These are phyloP conservation scores for Dasyprocta punctata DNA, from an alignment of 2,113 vertebrate genomes.

Conservation along the genomic window DNA sequence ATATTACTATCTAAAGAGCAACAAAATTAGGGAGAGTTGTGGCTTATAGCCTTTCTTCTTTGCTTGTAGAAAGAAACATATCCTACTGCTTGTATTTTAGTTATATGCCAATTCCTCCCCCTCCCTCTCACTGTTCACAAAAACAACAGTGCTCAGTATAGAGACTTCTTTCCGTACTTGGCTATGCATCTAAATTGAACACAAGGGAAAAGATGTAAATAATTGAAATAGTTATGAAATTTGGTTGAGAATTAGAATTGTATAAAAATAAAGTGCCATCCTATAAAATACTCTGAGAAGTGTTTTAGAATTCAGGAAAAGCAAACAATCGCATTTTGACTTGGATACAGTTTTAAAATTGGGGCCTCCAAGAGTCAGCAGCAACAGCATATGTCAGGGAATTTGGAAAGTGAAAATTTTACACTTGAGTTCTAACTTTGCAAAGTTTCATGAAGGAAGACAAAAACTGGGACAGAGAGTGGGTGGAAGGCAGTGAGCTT, in stretches of 20 bases:
- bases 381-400: neutral
- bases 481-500: neutral
- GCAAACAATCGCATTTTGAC: neutral
- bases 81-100: neutral
- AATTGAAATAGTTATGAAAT: conserved; percentile 25
- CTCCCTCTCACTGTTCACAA: neutral
- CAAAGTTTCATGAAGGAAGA: conserved; percentile 13
- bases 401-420: neutral
- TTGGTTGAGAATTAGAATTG: neutral
- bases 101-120: neutral
- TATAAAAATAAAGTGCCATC: conserved; percentile 45
- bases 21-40: neutral
- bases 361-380: neutral
- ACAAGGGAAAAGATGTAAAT: conserved; percentile 33
- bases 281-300: conserved; percentile 37
- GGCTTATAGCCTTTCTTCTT: neutral
- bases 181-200: neutral
- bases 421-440: neutral
- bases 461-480: neutral
- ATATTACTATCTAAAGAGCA: neutral
- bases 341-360: neutral
- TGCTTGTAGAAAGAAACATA: neutral
- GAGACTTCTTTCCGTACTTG: neutral
- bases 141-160: neutral
- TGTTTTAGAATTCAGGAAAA: conserved; percentile 43